phyloP scores from a whole-genome alignment of 2,888 invertebrate genomes.

The Linyphia triangularis region DNA sequence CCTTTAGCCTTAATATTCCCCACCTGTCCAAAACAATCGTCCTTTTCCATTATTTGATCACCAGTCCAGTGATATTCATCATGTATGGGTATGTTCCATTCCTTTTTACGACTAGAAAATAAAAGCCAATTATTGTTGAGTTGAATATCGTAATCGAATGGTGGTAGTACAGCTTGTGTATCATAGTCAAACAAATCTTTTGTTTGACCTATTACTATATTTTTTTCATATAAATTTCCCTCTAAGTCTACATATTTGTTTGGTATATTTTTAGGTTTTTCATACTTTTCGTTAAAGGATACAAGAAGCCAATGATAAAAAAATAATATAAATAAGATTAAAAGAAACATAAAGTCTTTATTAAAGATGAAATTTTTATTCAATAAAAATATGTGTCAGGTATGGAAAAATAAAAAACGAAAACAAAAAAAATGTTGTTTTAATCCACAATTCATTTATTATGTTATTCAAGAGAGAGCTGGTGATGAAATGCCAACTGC shows the following conservation, averaged over 20 bases:
- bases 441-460: conserved; percentile 6
- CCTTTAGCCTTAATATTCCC: not conserved
- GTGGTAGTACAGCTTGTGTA: not conserved
- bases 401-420: not conserved
- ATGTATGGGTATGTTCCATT: not conserved
- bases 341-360: conserved; percentile 15
- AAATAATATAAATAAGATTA: not conserved
- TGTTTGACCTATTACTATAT: not conserved
- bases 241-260: conserved; percentile 1
- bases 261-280: not conserved
- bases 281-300: not conserved
- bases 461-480: not conserved
- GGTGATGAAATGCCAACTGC: conserved; percentile 36
- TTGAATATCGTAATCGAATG: not conserved
- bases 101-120: not conserved
- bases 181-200: not conserved
- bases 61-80: not conserved
- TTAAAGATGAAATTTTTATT: conserved; percentile 22
- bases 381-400: not conserved
- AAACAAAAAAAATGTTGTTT: not conserved
- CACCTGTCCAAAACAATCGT: conserved; percentile 7
- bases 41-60: not conserved
- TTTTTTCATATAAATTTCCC: conserved; percentile 10
- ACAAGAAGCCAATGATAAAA: conserved; percentile 21
- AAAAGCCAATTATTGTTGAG: not conserved